Percentiles rank a stretch among this genome's conserved stretches.
Conservation (phyloP, 2,888 invertebrate genomes). For the Uloborus plumipes region DNA sequence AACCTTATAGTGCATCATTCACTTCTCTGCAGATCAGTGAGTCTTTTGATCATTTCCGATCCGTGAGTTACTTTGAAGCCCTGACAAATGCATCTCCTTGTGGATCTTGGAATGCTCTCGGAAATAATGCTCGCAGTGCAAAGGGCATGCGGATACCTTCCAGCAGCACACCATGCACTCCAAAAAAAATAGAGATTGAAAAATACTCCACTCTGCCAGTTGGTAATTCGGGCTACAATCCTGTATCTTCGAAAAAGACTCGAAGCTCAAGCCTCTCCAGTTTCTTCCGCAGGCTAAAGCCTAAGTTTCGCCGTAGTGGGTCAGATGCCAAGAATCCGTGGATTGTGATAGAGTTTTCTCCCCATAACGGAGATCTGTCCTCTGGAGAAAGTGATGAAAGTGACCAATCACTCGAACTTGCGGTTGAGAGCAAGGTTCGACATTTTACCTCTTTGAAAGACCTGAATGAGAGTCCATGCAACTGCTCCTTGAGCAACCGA, state of each 20-base stretch:
- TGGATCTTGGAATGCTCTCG: constrained; percentile 32
- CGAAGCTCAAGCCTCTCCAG: constrained; percentile 63
- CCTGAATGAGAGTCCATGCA: constrained; percentile 31
- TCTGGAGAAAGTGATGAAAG: constrained; percentile 54
- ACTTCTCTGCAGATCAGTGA: constrained; percentile 52
- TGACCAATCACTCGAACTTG: constrained; percentile 64
- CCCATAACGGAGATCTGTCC: constrained; percentile 48
- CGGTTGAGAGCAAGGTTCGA: constrained; percentile 51
- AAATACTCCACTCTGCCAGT: constrained; percentile 57
- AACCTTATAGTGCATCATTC: constrained; percentile 56
- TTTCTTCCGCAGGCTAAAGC: constrained; percentile 64
- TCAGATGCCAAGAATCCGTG: constrained; percentile 65
- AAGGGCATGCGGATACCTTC: constrained; percentile 18
- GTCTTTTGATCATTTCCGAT: constrained; percentile 51
- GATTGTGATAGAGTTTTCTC: constrained; percentile 66
- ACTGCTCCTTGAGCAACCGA: constrained; percentile 41
- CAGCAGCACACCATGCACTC: constrained; percentile 55
- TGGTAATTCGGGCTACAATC: not conserved
- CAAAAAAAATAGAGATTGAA: constrained; percentile 60
- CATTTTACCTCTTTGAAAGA: constrained; percentile 59
- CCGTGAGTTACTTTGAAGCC: constrained; percentile 59
- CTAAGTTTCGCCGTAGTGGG: constrained; percentile 61
- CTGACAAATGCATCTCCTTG: constrained; percentile 42
- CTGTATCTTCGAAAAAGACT: constrained; percentile 51
- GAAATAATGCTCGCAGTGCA: not conserved